Evolutionary conservation across 1,140 invertebrate genomes (phyloP), one percentile per base, ranked within the genome.

Genomic region (Helicoverpa armigera): DNA sequence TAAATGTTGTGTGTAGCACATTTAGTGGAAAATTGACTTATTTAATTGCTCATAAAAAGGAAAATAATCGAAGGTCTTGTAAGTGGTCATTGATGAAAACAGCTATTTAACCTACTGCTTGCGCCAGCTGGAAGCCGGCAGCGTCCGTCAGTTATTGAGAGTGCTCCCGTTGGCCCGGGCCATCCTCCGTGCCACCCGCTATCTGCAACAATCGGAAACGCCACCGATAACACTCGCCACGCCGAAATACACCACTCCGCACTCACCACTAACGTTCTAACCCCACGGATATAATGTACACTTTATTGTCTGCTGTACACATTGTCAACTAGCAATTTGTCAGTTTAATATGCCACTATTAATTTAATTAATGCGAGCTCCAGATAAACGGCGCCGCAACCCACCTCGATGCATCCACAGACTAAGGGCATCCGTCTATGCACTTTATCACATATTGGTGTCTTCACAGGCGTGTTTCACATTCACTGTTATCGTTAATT

Each of bases 191-290:
- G 85, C 86, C 85, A 84, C 83, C 84, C 90, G 92, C 91, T 94
- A 94, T 94, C 93, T 94, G 92, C 88, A 94, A 94, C 83, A 90
- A 85, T 93, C 91, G 92, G 90, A 94, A 92, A 91, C 87, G 90
- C 82, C 78, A 89, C 88, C 88, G 93, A 94, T 94, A 94, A 94
- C 89, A 90, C 75, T 74, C 80, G 83, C 86, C 90, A 92, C 89
- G 88, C 89, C 88, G 87, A 89, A 85, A 48, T 69, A 70, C 65
- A 79, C 63, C 18, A 70, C 35, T 79, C 65, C 10, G 29, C 53
- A 60, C 29, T 50, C 53, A 70, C 77, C 43, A 43, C 73, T 63
- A 23, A 29, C 67, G 29, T 67, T 43, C 74, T 13, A 54, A 69
- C n/a, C 18, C 31, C 58, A 60, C 77, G 18, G 18, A 35, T 67